phyloP scores from a whole-genome alignment of 2,888 invertebrate species.

The Leucozona laternaria region DNA sequence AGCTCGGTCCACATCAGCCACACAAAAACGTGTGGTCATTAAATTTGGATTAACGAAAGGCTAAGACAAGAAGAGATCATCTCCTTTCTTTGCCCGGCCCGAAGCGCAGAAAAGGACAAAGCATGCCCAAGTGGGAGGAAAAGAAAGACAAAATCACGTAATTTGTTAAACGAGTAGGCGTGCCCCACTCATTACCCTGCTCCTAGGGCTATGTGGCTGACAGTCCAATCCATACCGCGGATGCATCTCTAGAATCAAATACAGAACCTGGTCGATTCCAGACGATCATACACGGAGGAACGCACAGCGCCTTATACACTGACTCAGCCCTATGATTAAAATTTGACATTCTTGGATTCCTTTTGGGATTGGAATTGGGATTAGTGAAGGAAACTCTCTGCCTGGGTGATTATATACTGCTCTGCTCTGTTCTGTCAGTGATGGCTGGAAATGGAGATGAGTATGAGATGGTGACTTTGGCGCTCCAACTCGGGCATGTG shows the following conservation, averaged over 20 bases:
- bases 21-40: slow-evolving; percentile 70
- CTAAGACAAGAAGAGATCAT: slow-evolving; percentile 49
- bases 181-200: slow-evolving; percentile 69
- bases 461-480: slow-evolving; percentile 65
- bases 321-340: slow-evolving; percentile 71
- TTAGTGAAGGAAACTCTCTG: slow-evolving; percentile 51
- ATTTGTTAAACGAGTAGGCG: slow-evolving; percentile 76
- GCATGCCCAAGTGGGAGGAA: slow-evolving; percentile 57
- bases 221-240: slow-evolving; percentile 20
- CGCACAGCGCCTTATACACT: slow-evolving; percentile 20
- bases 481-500: slow-evolving; percentile 58
- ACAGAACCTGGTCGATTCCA: background rate
- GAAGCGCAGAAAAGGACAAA: slow-evolving; percentile 14
- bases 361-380: background rate
- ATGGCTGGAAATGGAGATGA: slow-evolving; percentile 24
- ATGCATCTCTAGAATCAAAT: slow-evolving; percentile 20
- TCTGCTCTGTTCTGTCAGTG: slow-evolving; percentile 14
- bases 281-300: background rate
- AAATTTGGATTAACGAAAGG: slow-evolving; percentile 73
- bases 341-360: slow-evolving; percentile 72
- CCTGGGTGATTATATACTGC: slow-evolving; percentile 62
- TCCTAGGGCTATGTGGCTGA: slow-evolving; percentile 65
- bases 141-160: slow-evolving; percentile 75
- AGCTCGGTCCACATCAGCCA: background rate
- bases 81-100: slow-evolving; percentile 3